These are phyloP conservation scores for Barbus barbus DNA, from an alignment of 2,113 vertebrate species.

Conservation along the genomic window DNA sequence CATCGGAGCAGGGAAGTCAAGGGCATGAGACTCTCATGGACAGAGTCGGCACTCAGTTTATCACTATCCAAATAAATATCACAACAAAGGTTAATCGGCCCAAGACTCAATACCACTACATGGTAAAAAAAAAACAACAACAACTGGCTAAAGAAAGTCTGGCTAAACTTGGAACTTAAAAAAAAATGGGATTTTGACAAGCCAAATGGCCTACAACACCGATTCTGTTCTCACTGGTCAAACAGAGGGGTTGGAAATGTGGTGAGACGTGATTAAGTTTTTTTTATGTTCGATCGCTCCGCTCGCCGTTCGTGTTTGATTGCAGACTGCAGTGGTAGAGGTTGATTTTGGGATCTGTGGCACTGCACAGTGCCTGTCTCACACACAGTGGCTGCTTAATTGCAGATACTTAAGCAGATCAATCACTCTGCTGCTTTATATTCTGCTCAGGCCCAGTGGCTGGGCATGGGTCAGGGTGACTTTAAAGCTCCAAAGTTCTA, in stretches of 20 bases:
- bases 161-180: too few species aligned
- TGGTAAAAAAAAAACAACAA: background rate
- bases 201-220: background rate
- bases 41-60: background rate
- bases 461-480: conserved; percentile 71
- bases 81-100: conserved; percentile 5
- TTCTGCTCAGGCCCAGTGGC: conserved; percentile 62
- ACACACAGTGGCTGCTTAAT: conserved; percentile 63
- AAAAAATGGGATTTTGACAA: background rate
- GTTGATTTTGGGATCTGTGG: conserved; percentile 31
- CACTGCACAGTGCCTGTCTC: conserved; percentile 21
- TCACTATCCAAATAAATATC: conserved; percentile 17
- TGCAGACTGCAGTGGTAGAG: conserved; percentile 29
- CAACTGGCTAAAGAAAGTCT: too few species aligned
- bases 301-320: conserved; percentile 28
- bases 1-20: conserved; percentile 48
- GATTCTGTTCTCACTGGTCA: background rate
- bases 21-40: conserved; percentile 6
- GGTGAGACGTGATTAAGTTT: background rate
- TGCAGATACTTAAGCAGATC: conserved; percentile 74
- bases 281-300: background rate
- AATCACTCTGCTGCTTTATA: conserved; percentile 72
- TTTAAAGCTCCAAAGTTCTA: conserved; percentile 73
- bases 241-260: conserved; percentile 4
- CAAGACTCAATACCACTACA: background rate